These are phyloP conservation scores for Melitaea athalia DNA, from an alignment of 2,888 invertebrate genomes.

Conservation along the genomic window DNA sequence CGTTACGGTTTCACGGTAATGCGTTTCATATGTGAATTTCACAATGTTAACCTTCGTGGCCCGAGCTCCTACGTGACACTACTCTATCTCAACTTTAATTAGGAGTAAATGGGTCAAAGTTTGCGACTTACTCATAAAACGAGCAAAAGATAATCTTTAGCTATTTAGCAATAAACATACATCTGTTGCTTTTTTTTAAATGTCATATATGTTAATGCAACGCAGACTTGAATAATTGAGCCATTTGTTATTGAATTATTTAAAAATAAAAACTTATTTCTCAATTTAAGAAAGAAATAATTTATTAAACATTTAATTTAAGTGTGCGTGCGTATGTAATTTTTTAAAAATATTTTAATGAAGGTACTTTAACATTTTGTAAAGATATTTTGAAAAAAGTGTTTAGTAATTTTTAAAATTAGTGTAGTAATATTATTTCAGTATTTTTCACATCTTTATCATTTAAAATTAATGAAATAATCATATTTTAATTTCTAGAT, in stretches of 20 bases:
- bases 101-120: conserved; percentile 44
- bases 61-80: conserved; percentile 52
- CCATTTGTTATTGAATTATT: not conserved
- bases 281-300: not conserved
- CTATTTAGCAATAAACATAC: not conserved
- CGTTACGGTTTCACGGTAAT: conserved; percentile 48
- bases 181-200: not conserved
- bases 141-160: conserved; percentile 24
- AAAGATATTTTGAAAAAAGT: no score
- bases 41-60: conserved; percentile 46
- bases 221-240: not conserved
- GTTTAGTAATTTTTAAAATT: not conserved
- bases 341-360: not conserved
- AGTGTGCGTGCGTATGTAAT: no score
- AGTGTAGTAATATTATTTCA: not conserved
- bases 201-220: not conserved
- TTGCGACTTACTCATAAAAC: conserved; percentile 27
- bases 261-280: not conserved
- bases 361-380: no score
- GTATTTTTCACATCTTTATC: not conserved
- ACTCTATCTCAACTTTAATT: conserved; percentile 45
- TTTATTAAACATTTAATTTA: no score
- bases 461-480: not conserved
- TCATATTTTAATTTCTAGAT: no score
- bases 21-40: conserved; percentile 54